Evolutionary conservation across 2,113 vertebrate genomes (phyloP).

Genomic region (Anolis sagrei): DNA sequence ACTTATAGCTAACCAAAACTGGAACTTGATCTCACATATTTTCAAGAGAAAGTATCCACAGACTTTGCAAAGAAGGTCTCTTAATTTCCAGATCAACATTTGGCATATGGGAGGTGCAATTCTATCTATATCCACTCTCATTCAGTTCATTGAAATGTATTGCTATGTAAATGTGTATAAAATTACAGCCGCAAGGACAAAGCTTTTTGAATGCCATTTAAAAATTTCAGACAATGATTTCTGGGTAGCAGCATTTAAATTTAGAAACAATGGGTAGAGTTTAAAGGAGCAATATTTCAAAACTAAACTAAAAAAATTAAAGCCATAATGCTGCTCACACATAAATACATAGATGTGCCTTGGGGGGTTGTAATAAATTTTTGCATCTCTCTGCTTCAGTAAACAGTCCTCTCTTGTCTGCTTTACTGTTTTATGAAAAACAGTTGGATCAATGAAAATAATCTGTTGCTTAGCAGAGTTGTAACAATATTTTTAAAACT

Average conservation of each 20-base stretch:
- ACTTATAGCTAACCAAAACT: not conserved
- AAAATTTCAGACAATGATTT: not conserved
- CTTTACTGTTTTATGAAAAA: constrained; percentile 11
- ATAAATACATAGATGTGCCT: not conserved
- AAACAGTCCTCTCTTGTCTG: not conserved
- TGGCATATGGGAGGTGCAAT: not conserved
- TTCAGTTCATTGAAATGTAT: not conserved
- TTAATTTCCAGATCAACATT: not conserved
- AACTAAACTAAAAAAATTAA: not conserved
- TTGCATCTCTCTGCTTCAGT: not conserved
- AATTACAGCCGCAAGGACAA: not conserved
- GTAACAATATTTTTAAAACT: not conserved
- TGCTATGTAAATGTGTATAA: not conserved
- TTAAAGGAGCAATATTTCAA: not conserved
- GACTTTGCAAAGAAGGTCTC: not conserved
- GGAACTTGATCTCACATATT: not conserved
- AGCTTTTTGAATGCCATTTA: not conserved
- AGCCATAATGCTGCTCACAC: not conserved
- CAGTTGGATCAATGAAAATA: not conserved
- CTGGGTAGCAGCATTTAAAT: not conserved
- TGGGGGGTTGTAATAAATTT: not conserved
- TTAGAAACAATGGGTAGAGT: not conserved
- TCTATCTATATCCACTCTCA: not conserved
- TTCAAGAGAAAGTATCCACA: not conserved
- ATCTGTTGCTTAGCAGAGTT: constrained; percentile 11